Evolutionary conservation across 1,140 invertebrate species (phyloP), one percentile per base, ranked within the genome.

Genomic region (Danaus melanippus): DNA sequence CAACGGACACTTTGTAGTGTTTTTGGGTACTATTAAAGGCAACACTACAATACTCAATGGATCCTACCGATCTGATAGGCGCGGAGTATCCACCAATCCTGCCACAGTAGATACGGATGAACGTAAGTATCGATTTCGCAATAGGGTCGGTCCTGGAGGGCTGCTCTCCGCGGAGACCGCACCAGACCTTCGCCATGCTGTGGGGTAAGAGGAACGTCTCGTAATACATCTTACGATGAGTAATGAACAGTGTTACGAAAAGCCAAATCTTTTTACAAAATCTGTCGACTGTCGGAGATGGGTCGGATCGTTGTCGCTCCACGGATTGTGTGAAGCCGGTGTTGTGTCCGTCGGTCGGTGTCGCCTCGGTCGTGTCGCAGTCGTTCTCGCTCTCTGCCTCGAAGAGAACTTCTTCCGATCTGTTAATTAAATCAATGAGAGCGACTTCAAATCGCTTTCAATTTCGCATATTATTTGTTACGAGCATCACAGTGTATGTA

Each of bases 341-440:
- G 60, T 42, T 10, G 52, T 44, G 10, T 57, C 58, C 40, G 50
- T 63, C 8, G 53, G 58, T 8, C 21, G 56, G 50, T 1, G 56
- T 52, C 12, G 58, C 44, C 17, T 72, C 68, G 55, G 61, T 58
- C 1, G 44, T n/a, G 8, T 64, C 64, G 12, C 50, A 50, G 7
- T 77, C 75, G 46, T 70, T 71, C 56, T 82, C 76, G 9, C 60
- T 64, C n/a, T 82, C 79, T 3, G 71, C 58, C 52, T 79, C 77
- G 45, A 74, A 72, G 15, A 82, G 49, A 0, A 76, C 67, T 50
- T 76, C 72, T 46, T 76, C 75, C 0, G 66, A 67, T 15, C 74
- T 77, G 46, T 5, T 41, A 46, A 9, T 32, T 53, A 32, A 50
- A 7, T 32, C 21, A 5, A n/a, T 32, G 21, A 32, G 21, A 41